These are phyloP conservation scores for Mystacides longicornis DNA, from an alignment of 2,888 invertebrate species.

Conservation along the genomic window DNA sequence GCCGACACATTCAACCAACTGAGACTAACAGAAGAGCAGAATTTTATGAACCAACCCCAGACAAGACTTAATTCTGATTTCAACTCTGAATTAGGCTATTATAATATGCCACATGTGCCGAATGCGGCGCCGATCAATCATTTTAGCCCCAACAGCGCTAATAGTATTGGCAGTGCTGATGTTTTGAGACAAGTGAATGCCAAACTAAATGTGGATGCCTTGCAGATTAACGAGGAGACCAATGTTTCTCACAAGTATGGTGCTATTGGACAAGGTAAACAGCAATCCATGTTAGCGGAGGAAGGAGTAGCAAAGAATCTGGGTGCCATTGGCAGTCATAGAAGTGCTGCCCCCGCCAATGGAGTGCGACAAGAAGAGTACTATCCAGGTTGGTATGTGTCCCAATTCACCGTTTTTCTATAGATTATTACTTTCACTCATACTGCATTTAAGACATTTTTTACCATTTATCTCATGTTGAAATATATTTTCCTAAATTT, in stretches of 20 bases:
- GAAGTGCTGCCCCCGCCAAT: conserved; percentile 11
- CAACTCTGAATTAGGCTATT: neutral
- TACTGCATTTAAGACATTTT: too few species aligned
- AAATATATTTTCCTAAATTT: too few species aligned
- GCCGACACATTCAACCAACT: neutral
- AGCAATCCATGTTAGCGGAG: neutral
- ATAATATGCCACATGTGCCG: neutral
- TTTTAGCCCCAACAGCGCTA: neutral
- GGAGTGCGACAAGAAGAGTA: conserved; percentile 15
- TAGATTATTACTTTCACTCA: too few species aligned
- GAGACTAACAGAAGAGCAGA: neutral
- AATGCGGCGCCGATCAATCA: neutral
- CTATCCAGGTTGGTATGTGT: conserved; percentile 18
- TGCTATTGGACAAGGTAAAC: neutral
- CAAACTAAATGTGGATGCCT: neutral
- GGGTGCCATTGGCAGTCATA: conserved; percentile 22
- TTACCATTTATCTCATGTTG: too few species aligned
- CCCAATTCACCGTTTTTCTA: too few species aligned
- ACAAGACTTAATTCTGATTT: neutral
- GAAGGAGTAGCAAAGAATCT: conserved; percentile 1
- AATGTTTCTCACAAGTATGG: conserved; percentile 1
- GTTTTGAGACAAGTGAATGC: neutral
- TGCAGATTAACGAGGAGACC: conserved; percentile 2
- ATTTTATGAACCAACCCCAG: neutral
- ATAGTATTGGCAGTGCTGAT: neutral